Base-by-base conservation (phyloP, 2,113 vertebrate species). In the Misgurnus anguillicaudatus region DNA sequence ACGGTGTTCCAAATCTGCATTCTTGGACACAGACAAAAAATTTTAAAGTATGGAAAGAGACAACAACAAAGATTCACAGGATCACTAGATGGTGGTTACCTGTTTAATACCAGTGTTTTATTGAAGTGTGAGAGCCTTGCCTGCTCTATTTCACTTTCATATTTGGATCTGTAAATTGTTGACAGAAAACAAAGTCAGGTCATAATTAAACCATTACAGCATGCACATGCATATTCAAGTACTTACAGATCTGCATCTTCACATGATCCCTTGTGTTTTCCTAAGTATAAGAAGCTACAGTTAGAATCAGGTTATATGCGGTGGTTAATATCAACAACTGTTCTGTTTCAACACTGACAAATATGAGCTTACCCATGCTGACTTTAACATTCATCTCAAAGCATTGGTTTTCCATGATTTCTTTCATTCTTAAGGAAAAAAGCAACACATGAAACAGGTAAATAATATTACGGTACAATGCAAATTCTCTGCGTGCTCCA, bases 1-100 rank as follows among this genome's bases (percentile, higher is more conserved):
- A 94, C 79, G 14, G 84, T 81, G 3, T 90, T 88, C 91, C 91
- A 92, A 81, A 92, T 86, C 85, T 93, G 93, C 91, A 94, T 92
- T 84, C 93, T 94, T 66, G 68, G 86, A 87, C 51, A 77, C 3
- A 78, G 10, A 61, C 41, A 76, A 69, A 61, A 0, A n/a, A 16
- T 45, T 0, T 6, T 68, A 16, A 73, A n/a, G 16, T 10, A 16
- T 5, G 10, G 13, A 41, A 5, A 38, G 13, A 48, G n/a, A 68
- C 41, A 71, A 3, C 11, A n/a, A 31, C 48, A 21, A 17, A 9
- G 4, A 60, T 24, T 42, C 9, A 1, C 10, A 24, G 36, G 24
- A 7, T 38, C 21, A 31, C 36, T n/a, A n/a, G 5, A 73, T 21
- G 9, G 24, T 31, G 24, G n/a, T 64, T 90, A 93, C 92, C 91